These are phyloP conservation scores for Smutsia temminckii DNA, from an alignment of 2,797 vertebrate species.

Conservation along the genomic window DNA sequence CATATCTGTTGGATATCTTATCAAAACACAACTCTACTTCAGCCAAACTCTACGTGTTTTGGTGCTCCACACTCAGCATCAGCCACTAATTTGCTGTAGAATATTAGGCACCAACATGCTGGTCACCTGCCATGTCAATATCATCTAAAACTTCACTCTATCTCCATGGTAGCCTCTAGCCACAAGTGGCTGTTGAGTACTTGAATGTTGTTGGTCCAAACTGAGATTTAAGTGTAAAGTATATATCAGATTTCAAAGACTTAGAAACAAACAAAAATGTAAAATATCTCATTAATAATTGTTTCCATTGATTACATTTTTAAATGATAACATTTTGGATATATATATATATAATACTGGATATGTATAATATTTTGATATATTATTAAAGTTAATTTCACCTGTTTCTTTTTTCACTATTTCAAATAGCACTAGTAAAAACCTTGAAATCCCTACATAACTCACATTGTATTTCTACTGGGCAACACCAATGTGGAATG, in stretches of 20 bases:
- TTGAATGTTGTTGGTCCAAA: neutral
- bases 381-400: neutral
- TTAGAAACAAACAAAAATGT: neutral
- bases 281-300: neutral
- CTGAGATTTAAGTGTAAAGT: neutral
- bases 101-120: fast-evolving
- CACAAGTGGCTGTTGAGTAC: neutral
- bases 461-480: neutral
- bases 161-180: neutral
- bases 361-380: neutral
- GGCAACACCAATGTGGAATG: neutral
- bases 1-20: neutral
- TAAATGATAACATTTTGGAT: neutral
- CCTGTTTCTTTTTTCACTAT: neutral
- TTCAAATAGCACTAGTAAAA: neutral
- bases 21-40: fast-evolving
- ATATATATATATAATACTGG: neutral
- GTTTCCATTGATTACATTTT: neutral
- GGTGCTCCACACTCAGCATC: too few relatives aligned
- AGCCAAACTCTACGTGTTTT: neutral
- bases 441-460: neutral
- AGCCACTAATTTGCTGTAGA: neutral
- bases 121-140: neutral
- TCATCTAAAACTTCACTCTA: neutral
- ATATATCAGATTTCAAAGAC: neutral